Evolutionary conservation across 2,113 vertebrate genomes (phyloP).

Genomic region (Rhynchomys soricoides): DNA sequence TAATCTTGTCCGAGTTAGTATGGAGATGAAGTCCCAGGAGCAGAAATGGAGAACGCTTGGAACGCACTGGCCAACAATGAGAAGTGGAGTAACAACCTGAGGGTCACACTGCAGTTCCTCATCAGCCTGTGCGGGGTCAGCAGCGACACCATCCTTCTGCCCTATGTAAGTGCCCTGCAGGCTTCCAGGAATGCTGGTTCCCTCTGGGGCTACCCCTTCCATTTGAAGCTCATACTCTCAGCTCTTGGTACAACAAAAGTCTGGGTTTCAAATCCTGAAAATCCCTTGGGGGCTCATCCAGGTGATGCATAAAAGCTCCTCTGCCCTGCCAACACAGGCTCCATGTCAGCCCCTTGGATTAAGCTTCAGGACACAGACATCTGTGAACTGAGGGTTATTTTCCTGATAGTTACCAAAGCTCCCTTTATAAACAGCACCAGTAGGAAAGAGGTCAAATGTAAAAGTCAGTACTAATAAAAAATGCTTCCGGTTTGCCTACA

Average conservation of each 20-base stretch:
- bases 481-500: background rate
- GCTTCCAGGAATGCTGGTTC: background rate
- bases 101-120: conserved; percentile 96
- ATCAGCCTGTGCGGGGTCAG: conserved; percentile 98
- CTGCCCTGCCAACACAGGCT: background rate
- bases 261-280: background rate
- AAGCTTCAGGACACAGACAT: background rate
- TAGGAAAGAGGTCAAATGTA: background rate
- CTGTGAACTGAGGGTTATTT: background rate
- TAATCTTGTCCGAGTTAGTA: conserved; percentile 87
- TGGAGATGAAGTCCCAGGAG: conserved; percentile 96
- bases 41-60: conserved; percentile 98
- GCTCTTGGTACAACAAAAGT: background rate
- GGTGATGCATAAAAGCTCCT: conserved; percentile 22
- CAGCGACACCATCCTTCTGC: conserved; percentile 95
- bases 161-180: conserved; percentile 90
- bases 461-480: background rate
- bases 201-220: background rate
- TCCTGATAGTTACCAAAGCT: conserved; percentile 9
- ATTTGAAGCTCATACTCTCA: background rate
- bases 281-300: background rate
- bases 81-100: conserved; percentile 97
- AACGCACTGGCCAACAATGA: conserved; percentile 97
- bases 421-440: background rate
- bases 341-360: background rate